Percentiles rank a stretch among this genome's conserved stretches.
Evolutionary conservation across 2,797 vertebrate genomes (phyloP).

Genomic region (Myiothlypis coronata): DNA sequence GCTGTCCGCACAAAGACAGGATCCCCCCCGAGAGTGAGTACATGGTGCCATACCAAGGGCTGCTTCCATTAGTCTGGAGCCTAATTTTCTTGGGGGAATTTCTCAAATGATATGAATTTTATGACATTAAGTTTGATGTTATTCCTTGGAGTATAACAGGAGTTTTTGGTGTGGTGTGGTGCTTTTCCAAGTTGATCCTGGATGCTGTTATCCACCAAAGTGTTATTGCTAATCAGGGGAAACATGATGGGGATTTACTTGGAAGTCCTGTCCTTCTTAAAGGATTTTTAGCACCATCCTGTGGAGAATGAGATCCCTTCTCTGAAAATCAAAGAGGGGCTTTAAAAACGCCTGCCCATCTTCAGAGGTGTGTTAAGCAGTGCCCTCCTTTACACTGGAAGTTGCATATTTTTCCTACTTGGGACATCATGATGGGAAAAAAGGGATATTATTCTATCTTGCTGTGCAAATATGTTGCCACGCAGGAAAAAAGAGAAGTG

Average conservation of each 20-base stretch:
- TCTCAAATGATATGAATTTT: not conserved
- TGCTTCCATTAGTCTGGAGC: not conserved
- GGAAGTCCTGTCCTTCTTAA: not conserved
- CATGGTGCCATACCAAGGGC: not conserved
- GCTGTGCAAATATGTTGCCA: not conserved
- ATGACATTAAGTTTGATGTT: not conserved
- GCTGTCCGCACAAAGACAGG: slow-evolving; percentile 97
- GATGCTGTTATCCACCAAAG: not conserved
- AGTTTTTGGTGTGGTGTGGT: not conserved
- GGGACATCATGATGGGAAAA: not conserved
- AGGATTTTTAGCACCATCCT: slow-evolving; percentile 66
- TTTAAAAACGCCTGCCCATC: not conserved
- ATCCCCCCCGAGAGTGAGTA: slow-evolving; percentile 98
- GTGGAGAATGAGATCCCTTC: slow-evolving; percentile 22
- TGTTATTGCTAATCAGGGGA: accelerated
- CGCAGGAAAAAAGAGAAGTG: not conserved
- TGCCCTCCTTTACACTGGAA: not conserved
- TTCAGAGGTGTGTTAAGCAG: not conserved
- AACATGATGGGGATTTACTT: not conserved
- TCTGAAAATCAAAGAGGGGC: not conserved
- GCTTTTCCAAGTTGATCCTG: not conserved
- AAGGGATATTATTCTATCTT: not conserved
- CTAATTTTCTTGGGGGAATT: not conserved
- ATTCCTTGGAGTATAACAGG: not conserved
- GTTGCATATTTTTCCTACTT: accelerated